Evolutionary conservation across 2,797 vertebrate genomes (phyloP), one percentile per base, ranked within the genome.

Genomic region (Buceros bicornis): DNA sequence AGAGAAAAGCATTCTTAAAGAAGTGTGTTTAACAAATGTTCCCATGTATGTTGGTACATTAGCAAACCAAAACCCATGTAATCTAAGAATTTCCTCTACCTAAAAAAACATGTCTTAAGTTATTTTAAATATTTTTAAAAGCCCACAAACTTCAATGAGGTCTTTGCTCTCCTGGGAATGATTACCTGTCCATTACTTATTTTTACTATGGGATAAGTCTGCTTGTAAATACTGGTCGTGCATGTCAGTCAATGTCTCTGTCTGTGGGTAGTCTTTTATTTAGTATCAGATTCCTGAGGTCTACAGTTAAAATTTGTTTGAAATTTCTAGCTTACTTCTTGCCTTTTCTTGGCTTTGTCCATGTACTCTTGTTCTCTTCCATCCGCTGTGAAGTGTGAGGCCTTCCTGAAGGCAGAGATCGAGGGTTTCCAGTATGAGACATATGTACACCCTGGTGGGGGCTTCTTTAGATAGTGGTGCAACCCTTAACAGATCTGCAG

Each of bases 391-490:
- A 85, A 67, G 71, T 5, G 71, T 5, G 16, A 51, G n/a, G 11
- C 45, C 13, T 66, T 58, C 2, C 35, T 50, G 48, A 79, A 53
- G 35, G 33, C 53, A 82, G 62, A 79, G 45, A 6, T 56, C 50
- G 77, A 47, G n/a, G 18, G 5, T 51, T 57, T 83, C 29, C 47
- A 31, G 1, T 22, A 8, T 74, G 84, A 89, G 61, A 45, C 26
- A 51, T 17, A 28, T 0, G 2, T 7, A 26, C 50, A 43, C 15
- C 13, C 0, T 3, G 1, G 6, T 31, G 40, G 21, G 10, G 70
- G 29, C 48, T 76, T 64, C 10, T 61, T 51, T 73, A 58, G 22
- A 3, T 33, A 29, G 14, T 33, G 8, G 6, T 60, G 48, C 25
- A 92, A 35, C 33, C 33, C n/a, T 53, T 66, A 67, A 56, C 31